These are phyloP conservation scores for Grammomys dolichurus DNA, from an alignment of 2,113 vertebrate genomes.

Conservation along the genomic window DNA sequence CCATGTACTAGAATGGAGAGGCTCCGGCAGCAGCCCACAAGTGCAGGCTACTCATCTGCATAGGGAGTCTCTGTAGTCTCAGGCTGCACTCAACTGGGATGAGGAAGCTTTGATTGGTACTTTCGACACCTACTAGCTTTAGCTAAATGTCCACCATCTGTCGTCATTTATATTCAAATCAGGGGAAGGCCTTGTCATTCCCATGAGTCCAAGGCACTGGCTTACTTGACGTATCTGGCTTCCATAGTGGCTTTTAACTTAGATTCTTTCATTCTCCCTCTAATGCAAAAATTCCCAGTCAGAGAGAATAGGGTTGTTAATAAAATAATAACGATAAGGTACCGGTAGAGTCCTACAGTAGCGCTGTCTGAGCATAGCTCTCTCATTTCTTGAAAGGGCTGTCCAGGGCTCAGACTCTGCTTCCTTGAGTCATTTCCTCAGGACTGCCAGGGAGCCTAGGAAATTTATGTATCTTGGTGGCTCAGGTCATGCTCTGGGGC, in stretches of 20 bases:
- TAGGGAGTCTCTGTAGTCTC: neutral
- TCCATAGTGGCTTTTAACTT: neutral
- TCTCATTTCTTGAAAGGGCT: neutral
- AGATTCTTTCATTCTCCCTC: neutral
- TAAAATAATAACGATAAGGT: neutral
- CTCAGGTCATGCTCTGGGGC: neutral
- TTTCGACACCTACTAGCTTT: neutral
- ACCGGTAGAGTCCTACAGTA: neutral
- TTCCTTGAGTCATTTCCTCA: neutral
- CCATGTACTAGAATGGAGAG: neutral
- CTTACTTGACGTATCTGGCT: neutral
- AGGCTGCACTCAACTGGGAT: neutral
- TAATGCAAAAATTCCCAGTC: neutral
- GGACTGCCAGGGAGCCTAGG: neutral
- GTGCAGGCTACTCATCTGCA: neutral
- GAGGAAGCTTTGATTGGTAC: neutral
- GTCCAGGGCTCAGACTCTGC: neutral
- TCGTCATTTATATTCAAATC: neutral
- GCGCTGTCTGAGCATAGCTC: neutral
- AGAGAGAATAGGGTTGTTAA: neutral
- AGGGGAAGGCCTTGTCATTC: neutral
- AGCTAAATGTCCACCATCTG: neutral
- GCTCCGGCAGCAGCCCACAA: neutral
- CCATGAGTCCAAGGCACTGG: neutral
- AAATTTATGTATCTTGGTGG: neutral